A percentile compares a stretch with the other conserved stretches of the same genome.
Evolutionary conservation across 2,888 invertebrate genomes (phyloP).

Genomic region (Monoplex corrugatus): DNA sequence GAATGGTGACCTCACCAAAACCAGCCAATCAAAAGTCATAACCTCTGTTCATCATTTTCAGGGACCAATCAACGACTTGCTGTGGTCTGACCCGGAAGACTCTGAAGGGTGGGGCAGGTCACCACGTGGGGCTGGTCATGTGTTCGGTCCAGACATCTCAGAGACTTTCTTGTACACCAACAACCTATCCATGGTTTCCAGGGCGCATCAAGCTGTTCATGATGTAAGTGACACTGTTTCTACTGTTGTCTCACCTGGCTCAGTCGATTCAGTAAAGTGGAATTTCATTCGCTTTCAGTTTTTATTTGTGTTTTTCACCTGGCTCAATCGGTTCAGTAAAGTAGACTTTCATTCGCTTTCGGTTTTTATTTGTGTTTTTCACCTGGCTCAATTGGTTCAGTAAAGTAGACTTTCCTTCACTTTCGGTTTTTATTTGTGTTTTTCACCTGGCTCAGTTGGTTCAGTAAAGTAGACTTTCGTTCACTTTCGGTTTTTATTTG

Average conservation of each 20-base stretch:
- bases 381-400: neutral
- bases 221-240: conserved; percentile 88
- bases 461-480: too few species aligned
- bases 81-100: conserved; percentile 99
- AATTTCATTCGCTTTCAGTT: neutral
- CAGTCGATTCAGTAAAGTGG: too few species aligned
- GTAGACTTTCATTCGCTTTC: neutral
- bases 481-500: neutral
- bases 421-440: neutral
- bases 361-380: neutral
- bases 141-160: conserved; percentile 91
- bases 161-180: conserved; percentile 99
- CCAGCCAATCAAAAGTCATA: neutral
- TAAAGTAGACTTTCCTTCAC: neutral
- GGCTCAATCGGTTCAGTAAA: too few species aligned
- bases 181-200: conserved; percentile 97
- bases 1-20: too few species aligned
- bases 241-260: neutral
- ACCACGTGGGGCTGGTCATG: conserved; percentile 92
- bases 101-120: conserved; percentile 99
- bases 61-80: conserved; percentile 99
- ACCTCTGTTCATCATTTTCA: conserved; percentile 65
- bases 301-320: neutral
- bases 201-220: conserved; percentile 99
- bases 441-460: neutral